phyloP scores from a whole-genome alignment of 2,888 invertebrate species.

The Trisateles emortualis region DNA sequence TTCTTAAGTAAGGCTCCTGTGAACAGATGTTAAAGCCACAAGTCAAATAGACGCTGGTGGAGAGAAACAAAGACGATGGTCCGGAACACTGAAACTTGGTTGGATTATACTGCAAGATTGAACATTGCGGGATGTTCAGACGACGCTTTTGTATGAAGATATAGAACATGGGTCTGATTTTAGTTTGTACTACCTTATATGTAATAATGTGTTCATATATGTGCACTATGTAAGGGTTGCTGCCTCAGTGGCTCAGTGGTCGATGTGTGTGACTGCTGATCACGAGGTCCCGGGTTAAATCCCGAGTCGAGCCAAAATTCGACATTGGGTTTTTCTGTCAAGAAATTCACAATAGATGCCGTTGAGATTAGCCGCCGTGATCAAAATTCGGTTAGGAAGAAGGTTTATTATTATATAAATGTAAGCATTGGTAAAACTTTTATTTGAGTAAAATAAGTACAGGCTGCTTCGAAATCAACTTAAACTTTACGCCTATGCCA shows the following conservation, averaged over 20 bases:
- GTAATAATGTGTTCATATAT: not conserved
- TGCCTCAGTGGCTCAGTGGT: not conserved
- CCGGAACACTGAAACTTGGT: slow-evolving; percentile 41
- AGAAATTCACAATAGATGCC: too few species aligned
- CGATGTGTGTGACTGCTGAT: too few species aligned
- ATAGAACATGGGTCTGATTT: slow-evolving; percentile 25
- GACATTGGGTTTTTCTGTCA: too few species aligned
- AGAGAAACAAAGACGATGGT: slow-evolving; percentile 53
- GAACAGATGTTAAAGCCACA: slow-evolving; percentile 58
- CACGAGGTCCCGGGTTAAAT: too few species aligned
- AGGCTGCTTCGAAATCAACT: too few species aligned
- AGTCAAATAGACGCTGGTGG: slow-evolving; percentile 61
- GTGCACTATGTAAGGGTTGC: not conserved
- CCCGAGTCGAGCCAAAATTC: too few species aligned
- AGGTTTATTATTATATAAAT: too few species aligned
- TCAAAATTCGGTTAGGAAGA: too few species aligned
- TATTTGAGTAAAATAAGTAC: too few species aligned
- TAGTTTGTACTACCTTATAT: not conserved
- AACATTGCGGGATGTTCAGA: slow-evolving; percentile 32
- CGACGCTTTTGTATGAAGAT: slow-evolving; percentile 14
- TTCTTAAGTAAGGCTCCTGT: slow-evolving; percentile 51
- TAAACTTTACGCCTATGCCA: too few species aligned
- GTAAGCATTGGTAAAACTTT: too few species aligned
- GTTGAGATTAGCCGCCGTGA: too few species aligned
- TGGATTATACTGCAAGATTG: slow-evolving; percentile 50